These are phyloP conservation scores for Zaprionus gabonicus DNA, from an alignment of 1,140 invertebrate genomes.

Conservation along the genomic window DNA sequence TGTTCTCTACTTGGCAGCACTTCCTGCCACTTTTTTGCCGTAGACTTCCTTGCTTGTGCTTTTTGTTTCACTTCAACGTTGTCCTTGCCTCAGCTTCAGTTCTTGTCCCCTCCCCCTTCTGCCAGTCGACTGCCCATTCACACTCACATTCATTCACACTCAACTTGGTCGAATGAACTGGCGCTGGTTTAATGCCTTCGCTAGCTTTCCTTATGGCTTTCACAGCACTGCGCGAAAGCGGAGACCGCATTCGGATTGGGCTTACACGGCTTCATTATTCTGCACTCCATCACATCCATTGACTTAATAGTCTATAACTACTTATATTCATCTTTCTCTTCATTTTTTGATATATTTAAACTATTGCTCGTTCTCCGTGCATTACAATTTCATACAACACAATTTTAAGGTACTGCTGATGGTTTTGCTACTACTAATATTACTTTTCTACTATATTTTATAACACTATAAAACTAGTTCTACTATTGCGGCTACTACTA, in stretches of 20 bases:
- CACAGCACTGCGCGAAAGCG: slow-evolving; percentile 44
- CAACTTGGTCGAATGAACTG: slow-evolving; percentile 49
- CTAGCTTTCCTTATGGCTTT: slow-evolving; percentile 27
- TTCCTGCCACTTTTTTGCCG: slow-evolving; percentile 45
- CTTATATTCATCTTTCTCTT: not conserved
- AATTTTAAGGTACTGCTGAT: no score
- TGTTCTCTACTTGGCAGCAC: slow-evolving; percentile 27
- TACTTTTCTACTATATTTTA: not conserved
- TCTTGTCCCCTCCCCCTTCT: not conserved
- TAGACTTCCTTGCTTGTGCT: slow-evolving; percentile 47
- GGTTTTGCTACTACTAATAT: not conserved
- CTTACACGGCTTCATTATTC: not conserved
- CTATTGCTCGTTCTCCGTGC: no score
- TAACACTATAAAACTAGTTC: not conserved
- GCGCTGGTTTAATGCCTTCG: slow-evolving; percentile 42
- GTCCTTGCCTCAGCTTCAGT: slow-evolving; percentile 41
- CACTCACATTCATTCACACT: slow-evolving; percentile 49
- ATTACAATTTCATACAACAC: no score
- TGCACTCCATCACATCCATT: no score
- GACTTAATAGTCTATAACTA: not conserved
- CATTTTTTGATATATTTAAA: not conserved
- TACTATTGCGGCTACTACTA: not conserved
- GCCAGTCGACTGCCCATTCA: slow-evolving; percentile 48
- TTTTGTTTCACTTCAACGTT: slow-evolving; percentile 43
- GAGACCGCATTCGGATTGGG: no score